Conservation (phyloP, 2,113 vertebrate species). For the Ammodramus savannarum region DNA sequence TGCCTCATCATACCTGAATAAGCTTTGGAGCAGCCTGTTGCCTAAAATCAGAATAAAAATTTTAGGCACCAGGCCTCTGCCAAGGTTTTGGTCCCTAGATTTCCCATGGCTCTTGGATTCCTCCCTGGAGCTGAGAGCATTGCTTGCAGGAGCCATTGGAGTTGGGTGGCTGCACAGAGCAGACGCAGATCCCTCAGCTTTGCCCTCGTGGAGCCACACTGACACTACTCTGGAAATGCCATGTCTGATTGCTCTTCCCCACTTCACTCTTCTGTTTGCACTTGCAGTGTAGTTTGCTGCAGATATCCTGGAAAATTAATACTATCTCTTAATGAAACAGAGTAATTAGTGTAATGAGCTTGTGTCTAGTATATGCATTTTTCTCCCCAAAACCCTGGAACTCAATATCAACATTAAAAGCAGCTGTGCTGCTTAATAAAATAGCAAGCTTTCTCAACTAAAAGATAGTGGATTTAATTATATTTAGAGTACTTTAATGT, state of each 20-base stretch:
- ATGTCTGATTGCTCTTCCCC: neutral
- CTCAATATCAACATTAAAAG: neutral
- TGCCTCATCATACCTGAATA: neutral
- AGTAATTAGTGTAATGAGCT: conserved; percentile 12
- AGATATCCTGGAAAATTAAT: neutral
- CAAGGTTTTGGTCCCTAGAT: neutral
- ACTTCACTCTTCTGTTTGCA: neutral
- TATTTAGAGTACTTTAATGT: neutral
- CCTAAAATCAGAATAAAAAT: neutral
- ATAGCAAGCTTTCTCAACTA: neutral
- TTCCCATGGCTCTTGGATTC: rapidly evolving
- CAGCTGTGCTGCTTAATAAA: neutral
- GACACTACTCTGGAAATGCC: neutral
- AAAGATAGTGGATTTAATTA: neutral
- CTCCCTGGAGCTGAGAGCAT: neutral
- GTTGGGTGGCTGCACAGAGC: neutral
- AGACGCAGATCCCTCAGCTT: neutral
- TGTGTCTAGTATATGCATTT: neutral
- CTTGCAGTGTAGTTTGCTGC: neutral
- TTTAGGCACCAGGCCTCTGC: neutral
- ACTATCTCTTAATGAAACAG: neutral
- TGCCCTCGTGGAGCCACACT: neutral
- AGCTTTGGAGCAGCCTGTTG: neutral
- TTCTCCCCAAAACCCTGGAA: neutral
- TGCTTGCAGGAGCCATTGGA: neutral